Base-by-base conservation (phyloP, 2,113 vertebrate genomes). In the Corythornis madagascariensis region DNA sequence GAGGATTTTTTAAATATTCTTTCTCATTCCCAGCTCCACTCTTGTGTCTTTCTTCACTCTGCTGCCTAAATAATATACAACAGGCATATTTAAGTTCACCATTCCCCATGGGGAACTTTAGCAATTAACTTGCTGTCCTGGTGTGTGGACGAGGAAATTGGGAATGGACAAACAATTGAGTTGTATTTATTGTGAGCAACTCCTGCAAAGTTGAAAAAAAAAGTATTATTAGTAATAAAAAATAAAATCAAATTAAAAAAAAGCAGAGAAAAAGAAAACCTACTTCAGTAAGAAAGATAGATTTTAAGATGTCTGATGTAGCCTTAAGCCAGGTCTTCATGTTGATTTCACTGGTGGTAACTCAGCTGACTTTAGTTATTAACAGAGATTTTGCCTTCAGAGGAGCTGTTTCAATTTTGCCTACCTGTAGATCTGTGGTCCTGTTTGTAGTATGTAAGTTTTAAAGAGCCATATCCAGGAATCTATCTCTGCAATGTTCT, bases 91-190 rank as follows among this genome's bases (percentile, higher is more conserved):
- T 92, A 96, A 95, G 92, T 96, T 96, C 92, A 80, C 65, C 59
- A 59, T 78, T 96, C 87, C 76, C 97, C 93, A 89, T 7, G 4
- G 95, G 89, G 92, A 91, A 47, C 76, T 89, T 84, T 70, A 92
- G 93, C 97, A 98, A 97, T 97, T 97, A 97, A 97, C 66, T 97
- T 94, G 93, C 88, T 96, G 69, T 97, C 97, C 95, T 94, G 83
- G 82, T 95, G 96, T 82, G 97, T 83, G 88, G 93, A 96, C 95
- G 93, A 97, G 93, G 94, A 96, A 97, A 96, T 95, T 87, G 38
- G 79, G 80, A 95, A 89, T 69, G 85, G 94, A 71, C 83, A 86
- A 94, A 95, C 90, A 73, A 91, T 90, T 96, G 96, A 93, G 96
- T 93, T 96, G 87, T 81, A 96, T 97, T 97, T 97, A 94, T 94